Conservation (phyloP, 2,797 vertebrate genomes). For the Acanthurus tractus region DNA sequence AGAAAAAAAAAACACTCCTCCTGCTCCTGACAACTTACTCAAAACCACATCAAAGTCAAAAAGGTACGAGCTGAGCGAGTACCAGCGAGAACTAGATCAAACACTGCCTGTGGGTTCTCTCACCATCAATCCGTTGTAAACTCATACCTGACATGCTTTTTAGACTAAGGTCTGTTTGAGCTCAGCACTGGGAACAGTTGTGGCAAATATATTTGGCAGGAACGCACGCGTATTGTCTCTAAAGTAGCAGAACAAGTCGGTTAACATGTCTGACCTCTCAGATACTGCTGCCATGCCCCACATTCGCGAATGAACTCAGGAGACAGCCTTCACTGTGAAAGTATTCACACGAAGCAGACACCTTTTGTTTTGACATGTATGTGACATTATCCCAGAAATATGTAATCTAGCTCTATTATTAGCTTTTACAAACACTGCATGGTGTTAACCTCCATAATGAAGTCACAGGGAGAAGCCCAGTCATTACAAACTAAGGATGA, state of each 20-base stretch:
- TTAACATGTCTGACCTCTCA: constrained; percentile 73
- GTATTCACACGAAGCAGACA: constrained; percentile 33
- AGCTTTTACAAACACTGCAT: background rate
- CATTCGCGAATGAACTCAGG: constrained; percentile 43
- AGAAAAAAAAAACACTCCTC: constrained; percentile 11
- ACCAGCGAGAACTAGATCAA: constrained; percentile 36
- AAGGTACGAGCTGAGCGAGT: constrained; percentile 26
- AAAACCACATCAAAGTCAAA: constrained; percentile 59
- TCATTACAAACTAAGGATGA: background rate
- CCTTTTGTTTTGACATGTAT: constrained; percentile 18
- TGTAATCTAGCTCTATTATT: background rate
- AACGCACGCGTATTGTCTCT: constrained; percentile 63
- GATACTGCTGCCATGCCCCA: constrained; percentile 56
- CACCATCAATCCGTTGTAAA: constrained; percentile 46
- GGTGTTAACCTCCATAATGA: background rate
- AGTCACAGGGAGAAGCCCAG: background rate
- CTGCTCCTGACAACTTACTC: constrained; percentile 54
- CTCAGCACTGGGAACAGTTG: constrained; percentile 52
- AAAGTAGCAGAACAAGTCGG: constrained; percentile 82
- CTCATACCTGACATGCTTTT: constrained; percentile 57
- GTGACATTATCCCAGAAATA: constrained; percentile 9
- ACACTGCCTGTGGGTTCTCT: constrained; percentile 45
- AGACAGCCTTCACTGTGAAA: constrained; percentile 32
- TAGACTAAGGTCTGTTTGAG: constrained; percentile 34
- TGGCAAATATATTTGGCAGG: constrained; percentile 52